Percentiles rank a stretch among this genome's conserved stretches.
Conservation (phyloP, 2,888 invertebrate species). For the Drosophila greeni region DNA sequence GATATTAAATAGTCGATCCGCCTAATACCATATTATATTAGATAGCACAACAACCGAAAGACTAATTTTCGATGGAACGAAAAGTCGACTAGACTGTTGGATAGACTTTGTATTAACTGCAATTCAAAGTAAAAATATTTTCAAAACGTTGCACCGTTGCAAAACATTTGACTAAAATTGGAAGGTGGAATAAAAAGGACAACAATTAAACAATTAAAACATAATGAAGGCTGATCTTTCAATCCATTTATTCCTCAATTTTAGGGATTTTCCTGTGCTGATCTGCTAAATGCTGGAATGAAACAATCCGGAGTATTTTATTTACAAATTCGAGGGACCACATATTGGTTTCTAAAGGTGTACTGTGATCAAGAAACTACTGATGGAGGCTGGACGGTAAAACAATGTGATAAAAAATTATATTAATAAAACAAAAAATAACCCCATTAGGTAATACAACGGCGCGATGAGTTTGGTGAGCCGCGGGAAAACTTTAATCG, state of each 20-base stretch:
- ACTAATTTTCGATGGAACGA: too few relatives aligned
- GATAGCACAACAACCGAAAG: too few relatives aligned
- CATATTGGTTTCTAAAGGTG: constrained; percentile 95
- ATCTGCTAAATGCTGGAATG: constrained; percentile 91
- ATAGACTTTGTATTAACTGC: too few relatives aligned
- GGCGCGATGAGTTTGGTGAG: constrained; percentile 91
- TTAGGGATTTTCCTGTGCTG: constrained; percentile 94
- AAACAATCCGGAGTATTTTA: constrained; percentile 92
- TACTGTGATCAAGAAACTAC: constrained; percentile 93
- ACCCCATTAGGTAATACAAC: constrained; percentile 87
- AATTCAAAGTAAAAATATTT: too few relatives aligned
- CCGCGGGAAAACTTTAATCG: constrained; percentile 94
- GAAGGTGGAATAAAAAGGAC: too few relatives aligned
- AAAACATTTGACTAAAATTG: too few relatives aligned
- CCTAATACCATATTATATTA: too few relatives aligned
- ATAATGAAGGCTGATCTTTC: neutral
- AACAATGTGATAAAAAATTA: constrained; percentile 53
- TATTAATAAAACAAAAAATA: neutral
- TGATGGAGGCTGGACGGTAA: constrained; percentile 96
- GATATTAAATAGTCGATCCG: too few relatives aligned
- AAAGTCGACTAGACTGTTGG: too few relatives aligned
- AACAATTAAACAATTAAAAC: too few relatives aligned
- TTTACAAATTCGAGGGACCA: constrained; percentile 92
- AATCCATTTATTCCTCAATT: constrained; percentile 63
- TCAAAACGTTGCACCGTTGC: too few relatives aligned